Evolutionary conservation across 2,113 vertebrate genomes (phyloP).

Genomic region (Regulus satrapa): DNA sequence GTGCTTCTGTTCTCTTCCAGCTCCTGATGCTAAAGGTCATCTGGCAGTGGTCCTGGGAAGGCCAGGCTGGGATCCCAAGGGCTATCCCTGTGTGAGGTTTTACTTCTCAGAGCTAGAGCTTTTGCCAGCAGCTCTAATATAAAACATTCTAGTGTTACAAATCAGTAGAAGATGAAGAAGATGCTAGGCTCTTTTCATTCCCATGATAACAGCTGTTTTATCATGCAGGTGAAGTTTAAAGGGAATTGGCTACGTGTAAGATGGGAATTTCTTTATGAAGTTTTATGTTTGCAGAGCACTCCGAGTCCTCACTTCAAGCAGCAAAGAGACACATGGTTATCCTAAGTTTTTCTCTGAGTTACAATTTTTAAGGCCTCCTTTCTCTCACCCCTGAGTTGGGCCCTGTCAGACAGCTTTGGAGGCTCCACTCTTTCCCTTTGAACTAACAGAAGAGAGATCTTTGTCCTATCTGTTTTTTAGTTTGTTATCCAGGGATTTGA

Average conservation of each 20-base stretch:
- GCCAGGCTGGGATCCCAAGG: background rate
- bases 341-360: background rate
- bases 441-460: background rate
- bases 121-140: background rate
- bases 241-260: background rate
- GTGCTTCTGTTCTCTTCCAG: background rate
- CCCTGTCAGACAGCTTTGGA: background rate
- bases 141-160: background rate
- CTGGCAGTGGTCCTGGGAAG: background rate
- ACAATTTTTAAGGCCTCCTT: background rate
- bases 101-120: background rate
- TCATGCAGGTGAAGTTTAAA: background rate
- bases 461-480: background rate
- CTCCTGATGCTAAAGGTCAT: background rate
- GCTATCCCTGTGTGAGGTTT: background rate
- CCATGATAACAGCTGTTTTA: background rate
- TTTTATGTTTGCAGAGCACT: background rate
- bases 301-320: background rate
- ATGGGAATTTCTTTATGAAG: background rate
- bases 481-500: background rate
- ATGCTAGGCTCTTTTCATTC: background rate
- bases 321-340: background rate
- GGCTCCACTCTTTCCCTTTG: background rate
- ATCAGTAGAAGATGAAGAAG: background rate
- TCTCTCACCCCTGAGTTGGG: accelerated